Evolutionary conservation across 2,797 vertebrate genomes (phyloP).

Genomic region (Pipistrellus pygmaeus): DNA sequence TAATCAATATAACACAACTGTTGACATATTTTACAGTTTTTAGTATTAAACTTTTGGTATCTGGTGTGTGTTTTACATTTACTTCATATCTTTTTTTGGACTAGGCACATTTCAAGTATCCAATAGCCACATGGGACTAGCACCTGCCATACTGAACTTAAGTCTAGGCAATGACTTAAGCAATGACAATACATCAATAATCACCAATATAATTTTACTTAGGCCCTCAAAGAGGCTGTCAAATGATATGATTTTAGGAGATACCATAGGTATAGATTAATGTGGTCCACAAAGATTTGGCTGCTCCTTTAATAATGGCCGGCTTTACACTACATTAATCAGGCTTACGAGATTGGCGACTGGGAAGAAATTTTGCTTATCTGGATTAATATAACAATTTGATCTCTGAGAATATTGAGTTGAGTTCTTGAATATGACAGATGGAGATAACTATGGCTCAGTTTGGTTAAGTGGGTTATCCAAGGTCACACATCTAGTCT

Average conservation of each 20-base stretch:
- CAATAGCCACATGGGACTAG: background rate
- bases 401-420: slow-evolving; percentile 19
- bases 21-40: slow-evolving; percentile 18
- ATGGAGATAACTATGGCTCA: background rate
- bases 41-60: slow-evolving; percentile 21
- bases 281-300: slow-evolving; percentile 1
- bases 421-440: slow-evolving; percentile 8
- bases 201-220: slow-evolving; percentile 26
- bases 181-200: background rate
- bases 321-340: background rate
- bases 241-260: slow-evolving; percentile 54
- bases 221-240: background rate
- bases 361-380: slow-evolving; percentile 37
- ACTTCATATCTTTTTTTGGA: background rate
- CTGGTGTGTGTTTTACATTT: background rate
- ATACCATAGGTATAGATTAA: background rate
- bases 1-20: background rate
- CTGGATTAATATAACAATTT: background rate
- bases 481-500: background rate
- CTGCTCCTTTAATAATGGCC: background rate
- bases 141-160: background rate
- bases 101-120: background rate
- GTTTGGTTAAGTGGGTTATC: slow-evolving; percentile 17
- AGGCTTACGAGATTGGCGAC: background rate
- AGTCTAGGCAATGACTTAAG: background rate